phyloP scores from a whole-genome alignment of 2,797 vertebrate genomes.

The Alca torda region DNA sequence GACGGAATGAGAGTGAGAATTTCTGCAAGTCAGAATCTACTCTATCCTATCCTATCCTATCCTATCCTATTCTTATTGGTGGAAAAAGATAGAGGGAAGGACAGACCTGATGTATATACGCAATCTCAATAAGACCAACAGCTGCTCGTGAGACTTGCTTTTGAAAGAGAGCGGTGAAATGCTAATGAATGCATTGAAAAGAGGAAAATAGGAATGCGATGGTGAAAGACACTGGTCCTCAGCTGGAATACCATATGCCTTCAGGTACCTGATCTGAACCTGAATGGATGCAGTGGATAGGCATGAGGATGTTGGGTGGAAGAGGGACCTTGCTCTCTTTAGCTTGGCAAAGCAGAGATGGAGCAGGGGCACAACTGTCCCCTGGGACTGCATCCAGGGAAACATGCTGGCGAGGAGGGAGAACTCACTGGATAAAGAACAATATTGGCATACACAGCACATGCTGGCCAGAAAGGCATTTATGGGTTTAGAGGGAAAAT shows the following conservation, averaged over 20 bases:
- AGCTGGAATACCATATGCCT: not conserved
- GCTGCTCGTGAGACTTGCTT: not conserved
- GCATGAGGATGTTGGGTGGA: not conserved
- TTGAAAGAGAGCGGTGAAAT: not conserved
- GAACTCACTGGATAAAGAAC: not conserved
- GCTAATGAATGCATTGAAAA: not conserved
- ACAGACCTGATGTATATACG: accelerated
- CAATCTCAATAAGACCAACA: not conserved
- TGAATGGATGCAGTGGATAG: not conserved
- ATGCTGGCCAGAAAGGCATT: not conserved
- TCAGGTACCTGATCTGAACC: not conserved
- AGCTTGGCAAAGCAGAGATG: not conserved
- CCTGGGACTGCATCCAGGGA: not conserved
- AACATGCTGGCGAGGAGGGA: not conserved
- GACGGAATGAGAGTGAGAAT: not conserved
- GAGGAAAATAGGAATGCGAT: not conserved
- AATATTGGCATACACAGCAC: not conserved
- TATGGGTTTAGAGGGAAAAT: not conserved
- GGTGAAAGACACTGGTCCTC: not conserved
- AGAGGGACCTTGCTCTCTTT: not conserved
- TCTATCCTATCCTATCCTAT: not conserved
- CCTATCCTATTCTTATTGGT: not conserved
- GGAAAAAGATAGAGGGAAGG: not conserved
- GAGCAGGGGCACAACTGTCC: not conserved
- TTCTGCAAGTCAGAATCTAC: not conserved